phyloP scores from a whole-genome alignment of 2,113 vertebrate genomes.

The Pterocles gutturalis region DNA sequence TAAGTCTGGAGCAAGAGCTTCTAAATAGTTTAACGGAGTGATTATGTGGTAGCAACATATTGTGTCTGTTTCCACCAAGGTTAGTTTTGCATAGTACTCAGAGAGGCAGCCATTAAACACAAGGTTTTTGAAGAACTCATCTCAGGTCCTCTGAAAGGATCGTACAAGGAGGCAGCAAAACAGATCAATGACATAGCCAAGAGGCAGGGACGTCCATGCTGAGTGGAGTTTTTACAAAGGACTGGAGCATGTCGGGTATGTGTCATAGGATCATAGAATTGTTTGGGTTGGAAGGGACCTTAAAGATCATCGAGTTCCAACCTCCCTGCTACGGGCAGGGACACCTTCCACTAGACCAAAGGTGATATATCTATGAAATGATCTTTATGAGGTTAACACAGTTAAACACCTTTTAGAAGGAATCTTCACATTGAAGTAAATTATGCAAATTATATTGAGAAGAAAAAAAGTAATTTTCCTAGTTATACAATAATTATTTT shows the following conservation, averaged over 20 bases:
- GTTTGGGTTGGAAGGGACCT: too few relatives aligned
- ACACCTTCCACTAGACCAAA: not conserved
- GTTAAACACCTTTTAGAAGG: not conserved
- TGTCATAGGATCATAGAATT: too few relatives aligned
- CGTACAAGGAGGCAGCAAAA: not conserved
- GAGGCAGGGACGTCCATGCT: fast-evolving
- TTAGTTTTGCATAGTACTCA: not conserved
- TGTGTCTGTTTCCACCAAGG: not conserved
- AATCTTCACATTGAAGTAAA: not conserved
- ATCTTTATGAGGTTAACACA: not conserved
- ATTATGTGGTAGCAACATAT: not conserved
- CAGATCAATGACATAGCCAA: not conserved
- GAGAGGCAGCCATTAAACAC: not conserved
- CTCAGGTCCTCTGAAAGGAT: not conserved
- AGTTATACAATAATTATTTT: not conserved
- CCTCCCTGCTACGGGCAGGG: too few relatives aligned
- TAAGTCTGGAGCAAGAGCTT: not conserved
- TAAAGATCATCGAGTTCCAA: too few relatives aligned
- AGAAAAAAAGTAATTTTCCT: not conserved
- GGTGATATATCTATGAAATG: fast-evolving
- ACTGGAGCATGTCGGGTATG: fast-evolving
- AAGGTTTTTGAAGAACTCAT: not conserved
- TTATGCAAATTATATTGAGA: not conserved
- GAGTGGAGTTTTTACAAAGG: not conserved
- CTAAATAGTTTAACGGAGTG: not conserved